Evolutionary conservation across 2,888 invertebrate genomes (phyloP).

Genomic region (Mantis religiosa): DNA sequence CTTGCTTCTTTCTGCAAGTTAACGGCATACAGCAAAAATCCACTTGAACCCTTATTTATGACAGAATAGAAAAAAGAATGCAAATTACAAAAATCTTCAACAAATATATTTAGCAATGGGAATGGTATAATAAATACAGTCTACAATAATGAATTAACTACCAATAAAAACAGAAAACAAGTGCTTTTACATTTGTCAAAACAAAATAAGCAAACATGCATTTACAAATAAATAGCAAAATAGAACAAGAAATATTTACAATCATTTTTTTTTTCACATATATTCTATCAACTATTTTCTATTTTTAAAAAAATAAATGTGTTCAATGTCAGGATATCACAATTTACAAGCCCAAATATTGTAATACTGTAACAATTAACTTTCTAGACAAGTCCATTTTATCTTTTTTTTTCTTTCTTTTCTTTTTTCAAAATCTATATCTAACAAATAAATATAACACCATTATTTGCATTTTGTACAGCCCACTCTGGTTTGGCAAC

Average conservation of each 20-base stretch:
- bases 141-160: constrained; percentile 11
- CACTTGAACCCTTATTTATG: no score
- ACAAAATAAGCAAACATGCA: constrained; percentile 15
- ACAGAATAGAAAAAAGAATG: background rate
- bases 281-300: constrained; percentile 8
- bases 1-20: no score
- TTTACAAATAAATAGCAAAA: constrained; percentile 23
- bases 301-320: constrained; percentile 22
- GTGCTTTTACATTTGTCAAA: constrained; percentile 11
- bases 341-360: constrained; percentile 18
- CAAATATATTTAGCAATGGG: constrained; percentile 18
- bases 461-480: constrained; percentile 4
- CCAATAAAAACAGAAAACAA: background rate
- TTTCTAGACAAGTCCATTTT: constrained; percentile 3
- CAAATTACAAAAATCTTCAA: constrained; percentile 11
- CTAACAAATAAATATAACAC: constrained; percentile 5
- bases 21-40: no score
- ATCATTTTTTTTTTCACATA: background rate
- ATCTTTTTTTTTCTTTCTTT: background rate
- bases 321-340: constrained; percentile 17
- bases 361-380: constrained; percentile 20
- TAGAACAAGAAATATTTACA: constrained; percentile 18
- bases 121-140: constrained; percentile 19
- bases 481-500: constrained; percentile 5
- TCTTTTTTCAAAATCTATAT: background rate